Evolutionary conservation across 2,113 vertebrate genomes (phyloP), one percentile per base, ranked within the genome.

Genomic region (Gallinago jamesoni): DNA sequence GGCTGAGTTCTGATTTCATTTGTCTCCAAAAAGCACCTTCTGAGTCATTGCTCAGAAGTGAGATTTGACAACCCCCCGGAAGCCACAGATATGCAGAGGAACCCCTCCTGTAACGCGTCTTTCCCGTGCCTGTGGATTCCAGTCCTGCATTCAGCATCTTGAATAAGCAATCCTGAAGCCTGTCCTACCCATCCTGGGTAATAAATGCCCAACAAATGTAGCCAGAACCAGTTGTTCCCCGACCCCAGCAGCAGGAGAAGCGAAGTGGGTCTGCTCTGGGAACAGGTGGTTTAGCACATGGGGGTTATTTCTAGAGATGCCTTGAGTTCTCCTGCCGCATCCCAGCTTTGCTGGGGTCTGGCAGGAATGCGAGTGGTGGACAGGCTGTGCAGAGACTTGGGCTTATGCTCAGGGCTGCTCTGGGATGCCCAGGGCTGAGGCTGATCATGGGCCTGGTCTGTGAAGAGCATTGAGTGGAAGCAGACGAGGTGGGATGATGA

Each of bases 221-320:
- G 31, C 45, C 59, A 66, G 89, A 45, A 89, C 28, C 96, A 96
- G 91, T 92, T 96, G 94, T 73, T 96, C 67, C 82, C 73, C 57
- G 77, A 31, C 14, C 3, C 64, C 1, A 1, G 12, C 39, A 77
- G 92, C 39, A 89, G 77, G 23, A 84, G 90, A 30, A 80, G 82
- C 8, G 79, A 48, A 84, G 87, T 1, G 12, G 41, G 5, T 13
- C 66, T 73, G 95, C 67, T 22, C 87, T 82, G 77, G 80, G 57
- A 94, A 95, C 97, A 97, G 96, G 89, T 97, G 96, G 11, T 66
- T 94, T 67, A 57, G 93, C 95, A 89, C 67, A 89, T 92, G 92
- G n/a, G 43, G 83, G 93, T 95, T 97, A 97, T 97, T 97, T 94
- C 89, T 79, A 95, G 96, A 93, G 45, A 55, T 92, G 89, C 43